A percentile compares a stretch with the other conserved stretches of the same genome.
Evolutionary conservation across 2,797 vertebrate genomes (phyloP).

Genomic region (Aselliscus stoliczkanus): DNA sequence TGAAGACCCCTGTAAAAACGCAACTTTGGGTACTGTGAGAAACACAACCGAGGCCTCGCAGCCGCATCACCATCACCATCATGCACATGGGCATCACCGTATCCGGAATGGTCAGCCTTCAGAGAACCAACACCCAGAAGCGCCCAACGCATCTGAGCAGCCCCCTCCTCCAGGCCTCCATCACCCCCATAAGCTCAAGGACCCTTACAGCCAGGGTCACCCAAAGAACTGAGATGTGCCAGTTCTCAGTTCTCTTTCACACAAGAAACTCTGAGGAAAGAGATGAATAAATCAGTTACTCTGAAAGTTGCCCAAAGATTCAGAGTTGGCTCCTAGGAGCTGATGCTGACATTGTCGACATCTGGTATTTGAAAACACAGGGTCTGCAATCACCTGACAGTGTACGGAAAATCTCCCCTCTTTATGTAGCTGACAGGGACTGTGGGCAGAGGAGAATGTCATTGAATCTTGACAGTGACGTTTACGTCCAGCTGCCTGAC

Average conservation of each 20-base stretch:
- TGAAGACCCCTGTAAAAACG: constrained; percentile 71
- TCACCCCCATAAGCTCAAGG: constrained; percentile 9
- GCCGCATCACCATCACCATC: constrained; percentile 58
- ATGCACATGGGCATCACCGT: constrained; percentile 45
- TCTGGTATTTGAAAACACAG: constrained; percentile 84
- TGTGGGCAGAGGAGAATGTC: constrained; percentile 78
- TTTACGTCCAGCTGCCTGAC: constrained; percentile 86
- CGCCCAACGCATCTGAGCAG: not conserved
- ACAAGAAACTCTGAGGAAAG: constrained; percentile 80
- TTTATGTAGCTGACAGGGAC: constrained; percentile 93
- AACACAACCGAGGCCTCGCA: not conserved
- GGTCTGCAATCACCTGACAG: constrained; percentile 89
- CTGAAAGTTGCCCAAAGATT: constrained; percentile 85
- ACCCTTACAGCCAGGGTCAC: constrained; percentile 29
- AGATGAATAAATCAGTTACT: constrained; percentile 86
- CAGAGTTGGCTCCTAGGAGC: constrained; percentile 79
- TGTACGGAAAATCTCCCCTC: constrained; percentile 89
- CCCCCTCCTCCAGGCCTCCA: not conserved
- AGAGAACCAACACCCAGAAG: not conserved
- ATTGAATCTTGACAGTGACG: constrained; percentile 98
- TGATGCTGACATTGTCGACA: constrained; percentile 98
- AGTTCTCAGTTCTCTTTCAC: constrained; percentile 13
- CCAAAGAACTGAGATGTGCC: constrained; percentile 53
- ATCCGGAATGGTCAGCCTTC: not conserved
- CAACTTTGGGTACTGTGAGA: constrained; percentile 4